Evolutionary conservation across 2,797 vertebrate species (phyloP), one percentile per base, ranked within the genome.

Genomic region (Mareca penelope): DNA sequence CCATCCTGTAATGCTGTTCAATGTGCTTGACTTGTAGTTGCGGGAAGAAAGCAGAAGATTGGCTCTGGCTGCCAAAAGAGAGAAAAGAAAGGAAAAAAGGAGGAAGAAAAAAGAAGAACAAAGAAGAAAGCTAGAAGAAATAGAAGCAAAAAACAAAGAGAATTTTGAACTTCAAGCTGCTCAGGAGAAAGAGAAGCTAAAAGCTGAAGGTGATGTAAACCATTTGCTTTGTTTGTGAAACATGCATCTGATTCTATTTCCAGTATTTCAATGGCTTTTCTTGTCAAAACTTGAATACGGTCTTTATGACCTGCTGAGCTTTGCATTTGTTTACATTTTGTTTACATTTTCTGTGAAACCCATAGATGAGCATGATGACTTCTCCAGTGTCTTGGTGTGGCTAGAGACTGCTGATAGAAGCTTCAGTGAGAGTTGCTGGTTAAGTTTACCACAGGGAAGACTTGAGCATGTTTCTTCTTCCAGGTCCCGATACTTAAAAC

Each of bases 101-200:
- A 97, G 98, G 77, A 98, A 98, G 97, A 98, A 98, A 95, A 98
- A 98, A 69, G 98, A 98, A 94, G 98, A 98, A 60, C 98, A 98
- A 61, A 98, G 98, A 85, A 97, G 98, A 94, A 98, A 98, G 89
- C 94, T 98, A 78, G 98, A 98, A 96, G 98, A 98, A 97, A 98
- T 98, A 84, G 98, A 98, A 95, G 98, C 98, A 57, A 98, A 98
- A 97, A 98, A 98, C 93, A 98, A 98, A 94, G 98, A 98, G 88
- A 98, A 98, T 80, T 98, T 98, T 96, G 98, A 98, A 96, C 96
- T 98, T 40, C 98, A 98, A 88, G 98, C 98, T 95, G 98, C 98
- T 97, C 98, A 98, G 96, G 98, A 98, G 95, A 98, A 98, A 88
- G 98, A 98, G 93, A 98, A 98, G 46, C 96, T 97, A 87, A 98